Evolutionary conservation across 2,113 vertebrate species (phyloP), one percentile per base, ranked within the genome.

Genomic region (Vidua macroura): DNA sequence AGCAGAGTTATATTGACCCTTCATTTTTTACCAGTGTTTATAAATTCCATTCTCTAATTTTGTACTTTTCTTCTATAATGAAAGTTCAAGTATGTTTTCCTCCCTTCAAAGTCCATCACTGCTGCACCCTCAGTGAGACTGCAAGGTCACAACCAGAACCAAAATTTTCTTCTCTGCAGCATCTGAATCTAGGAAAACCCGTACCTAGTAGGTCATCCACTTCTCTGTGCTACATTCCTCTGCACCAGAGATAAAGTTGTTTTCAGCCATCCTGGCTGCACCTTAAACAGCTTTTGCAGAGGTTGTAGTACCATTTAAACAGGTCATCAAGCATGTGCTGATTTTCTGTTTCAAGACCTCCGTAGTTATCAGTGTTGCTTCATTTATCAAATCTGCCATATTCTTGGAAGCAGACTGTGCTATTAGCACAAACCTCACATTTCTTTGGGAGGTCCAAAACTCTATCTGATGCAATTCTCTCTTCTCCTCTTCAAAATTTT

Each of bases 401-500:
- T 89, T 94, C 91, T 85, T 96, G 94, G 96, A 96, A 95, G 90
- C 67, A 83, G 63, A 60, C 19, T 46, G 25, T 37, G 43, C 83
- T 80, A 66, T 92, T 85, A 85, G 75, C 48, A 87, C 70, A 91
- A 87, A 90, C 14, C 33, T 41, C 68, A 92, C 46, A 37, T 64
- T 95, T 96, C 92, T 81, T 44, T 81, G 88, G 83, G 93, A 96
- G 92, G 94, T 95, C 81, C 75, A 92, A 64, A 95, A 62, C 82
- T 83, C 74, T 49, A 78, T 81, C 82, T 93, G 86, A 95, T 86
- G 62, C 59, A 88, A 92, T 88, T 60, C 17, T 35, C 39, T 83
- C 66, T 91, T 73, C 73, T 86, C 75, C 75, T 87, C 78, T 89
- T 82, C 75, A 53, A 86, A 76, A 30, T 84, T 92, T 88, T 93